These are phyloP conservation scores for Serrognathus titanus DNA, from an alignment of 2,888 invertebrate genomes.

Conservation along the genomic window DNA sequence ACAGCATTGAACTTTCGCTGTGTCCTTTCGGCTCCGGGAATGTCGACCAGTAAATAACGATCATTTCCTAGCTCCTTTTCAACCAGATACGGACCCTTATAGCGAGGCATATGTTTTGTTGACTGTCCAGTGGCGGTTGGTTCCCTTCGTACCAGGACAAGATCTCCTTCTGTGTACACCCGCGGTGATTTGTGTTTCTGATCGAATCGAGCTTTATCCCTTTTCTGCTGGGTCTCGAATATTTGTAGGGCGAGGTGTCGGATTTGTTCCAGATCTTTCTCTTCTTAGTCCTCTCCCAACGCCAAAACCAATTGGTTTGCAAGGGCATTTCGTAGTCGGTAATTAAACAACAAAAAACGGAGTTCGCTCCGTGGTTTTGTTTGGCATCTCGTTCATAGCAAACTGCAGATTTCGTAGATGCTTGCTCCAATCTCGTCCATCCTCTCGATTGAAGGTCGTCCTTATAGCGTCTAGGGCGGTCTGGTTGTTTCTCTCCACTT, in stretches of 20 bases:
- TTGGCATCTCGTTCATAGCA: constrained; percentile 22
- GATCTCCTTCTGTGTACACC: constrained; percentile 1
- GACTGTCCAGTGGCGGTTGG: constrained; percentile 5
- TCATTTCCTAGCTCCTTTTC: constrained; percentile 6
- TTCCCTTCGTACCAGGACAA: constrained; percentile 6
- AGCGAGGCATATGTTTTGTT: constrained; percentile 6
- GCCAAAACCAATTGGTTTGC: constrained; percentile 5
- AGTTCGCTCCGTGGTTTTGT: constrained; percentile 27
- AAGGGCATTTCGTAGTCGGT: constrained; percentile 8
- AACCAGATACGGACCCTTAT: constrained; percentile 9
- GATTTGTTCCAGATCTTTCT: neutral
- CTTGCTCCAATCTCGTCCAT: constrained; percentile 36
- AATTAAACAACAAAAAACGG: constrained; percentile 31
- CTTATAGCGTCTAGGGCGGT: constrained; percentile 24
- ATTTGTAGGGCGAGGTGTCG: neutral
- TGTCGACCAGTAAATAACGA: constrained; percentile 8
- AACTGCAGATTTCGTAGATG: constrained; percentile 26
- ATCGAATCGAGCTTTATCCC: constrained; percentile 5
- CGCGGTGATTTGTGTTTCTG: neutral
- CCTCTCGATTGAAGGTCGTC: constrained; percentile 25
- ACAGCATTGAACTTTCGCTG: constrained; percentile 9
- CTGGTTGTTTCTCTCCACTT: constrained; percentile 36
- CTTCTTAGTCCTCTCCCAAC: constrained; percentile 1
- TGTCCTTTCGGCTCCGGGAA: constrained; percentile 9
- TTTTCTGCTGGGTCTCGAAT: neutral